Evolutionary conservation across 1,140 invertebrate species (phyloP).

Genomic region (Cataglyphis hispanica): DNA sequence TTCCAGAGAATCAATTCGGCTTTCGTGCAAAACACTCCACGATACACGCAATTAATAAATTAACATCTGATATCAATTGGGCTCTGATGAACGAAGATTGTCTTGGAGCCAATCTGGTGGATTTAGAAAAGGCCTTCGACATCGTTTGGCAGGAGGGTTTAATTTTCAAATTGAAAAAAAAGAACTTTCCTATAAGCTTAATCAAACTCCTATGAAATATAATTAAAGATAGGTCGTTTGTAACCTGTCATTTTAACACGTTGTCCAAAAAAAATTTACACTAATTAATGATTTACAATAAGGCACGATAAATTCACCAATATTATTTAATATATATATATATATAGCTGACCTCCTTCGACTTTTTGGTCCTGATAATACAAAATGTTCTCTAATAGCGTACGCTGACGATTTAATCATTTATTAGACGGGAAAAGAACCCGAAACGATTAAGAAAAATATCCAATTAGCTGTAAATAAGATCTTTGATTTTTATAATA

Average conservation of each 20-base stretch:
- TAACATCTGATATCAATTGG: neutral
- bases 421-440: too few relatives aligned
- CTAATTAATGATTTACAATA: neutral
- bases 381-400: too few relatives aligned
- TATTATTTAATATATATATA: neutral
- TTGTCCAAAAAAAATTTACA: neutral
- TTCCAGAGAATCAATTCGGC: neutral
- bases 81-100: neutral
- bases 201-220: neutral
- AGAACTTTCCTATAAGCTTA: neutral
- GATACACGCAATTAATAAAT: neutral
- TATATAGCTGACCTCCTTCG: too few relatives aligned
- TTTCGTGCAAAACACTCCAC: neutral
- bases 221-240: neutral
- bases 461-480: neutral
- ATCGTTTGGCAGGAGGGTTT: neutral
- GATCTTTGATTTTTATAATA: neutral
- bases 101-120: neutral
- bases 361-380: too few relatives aligned
- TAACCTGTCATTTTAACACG: too few relatives aligned
- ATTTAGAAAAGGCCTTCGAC: constrained; percentile 8
- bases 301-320: neutral
- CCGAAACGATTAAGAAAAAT: too few relatives aligned
- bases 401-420: too few relatives aligned
- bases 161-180: neutral